phyloP scores from a whole-genome alignment of 2,797 vertebrate genomes.

The Okamejei kenojei region DNA sequence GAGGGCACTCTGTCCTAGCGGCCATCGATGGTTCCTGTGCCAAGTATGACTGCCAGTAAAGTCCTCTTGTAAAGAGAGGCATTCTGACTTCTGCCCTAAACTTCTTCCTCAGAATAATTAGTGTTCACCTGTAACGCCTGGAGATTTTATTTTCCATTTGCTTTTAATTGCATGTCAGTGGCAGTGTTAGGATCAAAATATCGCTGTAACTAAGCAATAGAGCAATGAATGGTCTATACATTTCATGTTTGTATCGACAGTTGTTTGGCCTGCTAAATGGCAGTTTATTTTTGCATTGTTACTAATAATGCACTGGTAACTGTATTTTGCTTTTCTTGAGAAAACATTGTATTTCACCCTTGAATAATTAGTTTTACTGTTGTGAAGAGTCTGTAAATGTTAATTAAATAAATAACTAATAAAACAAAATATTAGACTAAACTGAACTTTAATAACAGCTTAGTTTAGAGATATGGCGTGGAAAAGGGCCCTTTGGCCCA shows the following conservation, averaged over 20 bases:
- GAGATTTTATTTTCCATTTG: background rate
- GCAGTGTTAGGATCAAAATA: background rate
- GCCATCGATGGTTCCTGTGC: background rate
- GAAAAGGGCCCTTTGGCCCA: too few relatives aligned
- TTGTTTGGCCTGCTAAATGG: background rate
- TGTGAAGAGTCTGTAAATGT: background rate
- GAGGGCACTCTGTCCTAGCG: too few relatives aligned
- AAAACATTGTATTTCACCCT: background rate
- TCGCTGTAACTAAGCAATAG: background rate
- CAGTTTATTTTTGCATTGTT: background rate
- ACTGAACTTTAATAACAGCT: background rate
- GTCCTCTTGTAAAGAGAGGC: background rate
- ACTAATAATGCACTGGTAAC: background rate
- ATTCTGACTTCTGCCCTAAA: background rate
- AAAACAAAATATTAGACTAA: background rate
- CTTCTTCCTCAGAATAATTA: background rate
- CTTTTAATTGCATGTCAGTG: background rate
- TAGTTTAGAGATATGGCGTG: too few relatives aligned
- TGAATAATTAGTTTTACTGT: background rate
- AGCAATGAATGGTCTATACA: too few relatives aligned
- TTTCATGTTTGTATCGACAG: background rate
- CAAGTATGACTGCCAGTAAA: background rate
- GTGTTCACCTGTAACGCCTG: background rate
- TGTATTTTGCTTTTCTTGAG: background rate
- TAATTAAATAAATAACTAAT: background rate